Evolutionary conservation across 2,888 invertebrate species (phyloP), one percentile per base, ranked within the genome.

Genomic region (Xylota sylvarum): DNA sequence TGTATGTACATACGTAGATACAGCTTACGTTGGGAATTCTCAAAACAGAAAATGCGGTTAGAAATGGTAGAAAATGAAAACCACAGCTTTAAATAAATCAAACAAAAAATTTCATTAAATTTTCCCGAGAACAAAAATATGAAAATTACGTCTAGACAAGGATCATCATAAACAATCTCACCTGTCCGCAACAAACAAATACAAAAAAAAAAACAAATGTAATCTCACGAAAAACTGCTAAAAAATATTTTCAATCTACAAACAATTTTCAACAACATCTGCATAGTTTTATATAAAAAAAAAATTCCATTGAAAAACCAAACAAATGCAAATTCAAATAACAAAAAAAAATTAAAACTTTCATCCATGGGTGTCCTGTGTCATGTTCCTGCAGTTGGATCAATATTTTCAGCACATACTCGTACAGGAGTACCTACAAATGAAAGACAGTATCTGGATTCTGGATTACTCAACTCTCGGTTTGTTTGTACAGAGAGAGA

Each of bases 161-260:
- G 67, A 77, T 77, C 65, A 77, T 77, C 65, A 65, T 77, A 65
- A 43, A 67, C 73, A 37, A 73, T 50, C 23, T 23, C 56, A 56
- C 65, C 56, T 60, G 60, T 50, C 40, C 10, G 35, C 50, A 10
- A 46, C n/a, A 50, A 17, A 37, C 32, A 56, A 43, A 72, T 23
- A n/a, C n/a, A n/a, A n/a, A n/a, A n/a, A n/a, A 72, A 19, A 37
- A 56, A 58, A 40, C 17, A 23, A 23, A 23, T n/a, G 4, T 70
- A 30, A 40, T 32, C 56, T 19, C 46, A 55, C 7, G 5, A 27
- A 70, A 56, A 55, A 69, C 14, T 17, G n/a, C 10, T 46, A 35
- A 72, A 60, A 56, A 67, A 76, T 32, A 43, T 46, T 9, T 9
- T 35, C 46, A 32, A 52, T 74, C 52, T 43, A 17, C 55, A 69